Evolutionary conservation across 2,888 invertebrate genomes (phyloP).

Genomic region (Hydraecia micacea): DNA sequence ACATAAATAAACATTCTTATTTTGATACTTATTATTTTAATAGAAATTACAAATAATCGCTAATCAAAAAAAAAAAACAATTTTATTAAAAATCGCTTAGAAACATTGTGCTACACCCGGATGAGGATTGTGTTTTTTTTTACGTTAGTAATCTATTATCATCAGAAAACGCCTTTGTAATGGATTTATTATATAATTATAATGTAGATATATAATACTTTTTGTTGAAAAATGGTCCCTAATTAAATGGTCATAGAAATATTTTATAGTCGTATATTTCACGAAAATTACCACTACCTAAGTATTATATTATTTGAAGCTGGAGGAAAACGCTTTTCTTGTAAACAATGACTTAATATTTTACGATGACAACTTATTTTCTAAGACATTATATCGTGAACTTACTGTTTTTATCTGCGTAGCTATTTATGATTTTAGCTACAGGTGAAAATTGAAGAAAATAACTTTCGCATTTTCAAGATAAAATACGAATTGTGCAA

Average conservation of each 20-base stretch:
- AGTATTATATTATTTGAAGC: conserved; percentile 13
- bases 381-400: not conserved
- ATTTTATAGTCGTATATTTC: conserved; percentile 9
- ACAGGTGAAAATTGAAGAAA: not conserved
- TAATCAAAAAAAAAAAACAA: no score
- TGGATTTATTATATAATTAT: not conserved
- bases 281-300: not conserved
- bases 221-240: not conserved
- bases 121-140: not conserved
- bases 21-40: not conserved
- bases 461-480: not conserved
- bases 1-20: not conserved
- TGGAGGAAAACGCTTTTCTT: conserved; percentile 3
- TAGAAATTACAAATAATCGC: not conserved
- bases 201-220: not conserved
- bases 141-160: not conserved
- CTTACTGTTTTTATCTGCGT: not conserved
- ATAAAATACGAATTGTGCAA: not conserved
- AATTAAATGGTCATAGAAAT: conserved; percentile 8
- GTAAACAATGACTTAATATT: not conserved
- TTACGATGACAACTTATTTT: conserved; percentile 23
- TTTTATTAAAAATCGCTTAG: not conserved
- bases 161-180: not conserved
- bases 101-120: not conserved
- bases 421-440: not conserved